phyloP scores from a whole-genome alignment of 1,140 invertebrate species.

The Diuraphis noxia region DNA sequence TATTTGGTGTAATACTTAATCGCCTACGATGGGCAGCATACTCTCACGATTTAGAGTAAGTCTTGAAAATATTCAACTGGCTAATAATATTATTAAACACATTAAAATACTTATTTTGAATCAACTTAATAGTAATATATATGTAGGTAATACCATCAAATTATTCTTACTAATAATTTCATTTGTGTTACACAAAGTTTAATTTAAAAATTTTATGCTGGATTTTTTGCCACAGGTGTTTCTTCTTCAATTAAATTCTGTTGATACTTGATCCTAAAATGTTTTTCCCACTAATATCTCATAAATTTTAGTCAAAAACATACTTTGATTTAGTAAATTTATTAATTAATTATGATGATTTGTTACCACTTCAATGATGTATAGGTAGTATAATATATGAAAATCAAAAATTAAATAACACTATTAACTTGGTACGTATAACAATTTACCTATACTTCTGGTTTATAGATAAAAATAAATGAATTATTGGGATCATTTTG shows the following conservation, averaged over 20 bases:
- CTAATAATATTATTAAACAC: background rate
- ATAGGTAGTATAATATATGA: background rate
- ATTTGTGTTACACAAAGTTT: too few relatives aligned
- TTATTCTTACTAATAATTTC: too few relatives aligned
- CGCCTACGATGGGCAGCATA: constrained; percentile 18
- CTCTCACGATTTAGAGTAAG: constrained; percentile 36
- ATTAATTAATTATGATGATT: background rate
- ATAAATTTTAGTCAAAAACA: too few relatives aligned
- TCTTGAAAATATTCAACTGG: background rate
- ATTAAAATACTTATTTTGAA: background rate
- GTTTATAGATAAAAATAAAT: background rate
- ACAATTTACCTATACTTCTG: background rate
- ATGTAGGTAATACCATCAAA: background rate
- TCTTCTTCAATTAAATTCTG: too few relatives aligned
- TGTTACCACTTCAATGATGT: background rate
- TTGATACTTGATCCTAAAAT: too few relatives aligned
- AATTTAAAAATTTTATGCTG: too few relatives aligned
- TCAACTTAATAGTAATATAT: background rate
- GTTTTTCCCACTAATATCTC: too few relatives aligned
- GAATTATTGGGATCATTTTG: background rate
- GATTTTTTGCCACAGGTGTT: too few relatives aligned
- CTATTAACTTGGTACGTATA: background rate
- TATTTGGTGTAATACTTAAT: background rate
- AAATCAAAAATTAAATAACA: background rate
- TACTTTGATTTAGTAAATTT: background rate